phyloP scores from a whole-genome alignment of 2,797 vertebrate genomes.

The Chloroceryle inda region DNA sequence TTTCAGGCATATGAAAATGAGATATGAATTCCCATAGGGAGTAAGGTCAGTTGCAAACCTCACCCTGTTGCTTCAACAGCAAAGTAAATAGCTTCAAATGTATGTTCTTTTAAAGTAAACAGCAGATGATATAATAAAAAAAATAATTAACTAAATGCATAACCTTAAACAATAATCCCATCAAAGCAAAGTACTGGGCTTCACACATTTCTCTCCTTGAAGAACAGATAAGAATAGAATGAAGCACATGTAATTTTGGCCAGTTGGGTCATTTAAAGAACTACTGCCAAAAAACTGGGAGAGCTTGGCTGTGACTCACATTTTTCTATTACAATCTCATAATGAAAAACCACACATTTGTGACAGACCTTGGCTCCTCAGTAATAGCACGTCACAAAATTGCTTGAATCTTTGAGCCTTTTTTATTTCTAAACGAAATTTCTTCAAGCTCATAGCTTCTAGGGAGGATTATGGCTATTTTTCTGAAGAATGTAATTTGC shows the following conservation, averaged over 20 bases:
- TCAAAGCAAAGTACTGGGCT: not conserved
- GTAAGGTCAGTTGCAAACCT: not conserved
- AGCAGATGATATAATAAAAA: not conserved
- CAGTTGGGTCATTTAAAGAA: slow-evolving; percentile 15
- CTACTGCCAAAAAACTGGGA: slow-evolving; percentile 29
- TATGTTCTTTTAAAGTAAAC: not conserved
- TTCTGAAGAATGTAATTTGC: not conserved
- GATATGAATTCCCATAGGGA: not conserved
- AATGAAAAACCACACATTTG: not conserved
- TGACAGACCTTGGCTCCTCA: slow-evolving; percentile 18
- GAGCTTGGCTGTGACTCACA: slow-evolving; percentile 29
- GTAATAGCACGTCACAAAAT: not conserved
- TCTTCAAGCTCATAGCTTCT: not conserved
- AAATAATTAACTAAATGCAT: not conserved
- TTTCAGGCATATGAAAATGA: not conserved
- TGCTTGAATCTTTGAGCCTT: not conserved
- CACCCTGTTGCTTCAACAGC: not conserved
- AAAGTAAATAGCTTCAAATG: not conserved
- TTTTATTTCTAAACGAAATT: slow-evolving; percentile 14
- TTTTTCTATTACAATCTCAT: slow-evolving; percentile 43
- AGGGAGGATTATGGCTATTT: not conserved
- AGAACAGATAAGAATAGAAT: slow-evolving; percentile 12
- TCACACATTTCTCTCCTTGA: not conserved
- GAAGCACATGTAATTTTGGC: not conserved
- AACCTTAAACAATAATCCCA: not conserved